phyloP scores from a whole-genome alignment of 2,113 vertebrate genomes.

The Elanoides forficatus region DNA sequence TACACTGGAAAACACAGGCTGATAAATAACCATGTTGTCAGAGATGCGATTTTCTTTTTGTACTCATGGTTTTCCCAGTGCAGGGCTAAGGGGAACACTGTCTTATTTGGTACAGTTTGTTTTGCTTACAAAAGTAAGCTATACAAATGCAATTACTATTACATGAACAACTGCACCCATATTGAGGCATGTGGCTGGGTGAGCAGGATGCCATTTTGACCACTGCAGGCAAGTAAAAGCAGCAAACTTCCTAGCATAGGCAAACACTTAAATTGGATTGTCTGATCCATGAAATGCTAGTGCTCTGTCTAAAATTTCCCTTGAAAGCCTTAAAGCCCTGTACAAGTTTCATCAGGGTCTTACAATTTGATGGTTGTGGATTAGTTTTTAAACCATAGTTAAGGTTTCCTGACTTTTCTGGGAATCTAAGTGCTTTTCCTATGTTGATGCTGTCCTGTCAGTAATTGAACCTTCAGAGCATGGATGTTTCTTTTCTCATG shows the following conservation, averaged over 20 bases:
- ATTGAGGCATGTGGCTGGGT: neutral
- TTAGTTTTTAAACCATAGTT: neutral
- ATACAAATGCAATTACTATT: neutral
- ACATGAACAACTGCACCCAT: neutral
- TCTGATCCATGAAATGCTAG: constrained; percentile 2
- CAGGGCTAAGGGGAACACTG: neutral
- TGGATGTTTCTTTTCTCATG: neutral
- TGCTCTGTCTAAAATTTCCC: constrained; percentile 31
- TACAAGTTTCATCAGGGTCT: neutral
- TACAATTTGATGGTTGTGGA: neutral
- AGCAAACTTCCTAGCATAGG: neutral
- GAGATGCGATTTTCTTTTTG: neutral
- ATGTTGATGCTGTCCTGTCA: neutral
- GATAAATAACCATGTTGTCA: neutral
- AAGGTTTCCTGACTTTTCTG: neutral
- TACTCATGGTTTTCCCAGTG: neutral
- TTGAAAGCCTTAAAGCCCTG: constrained; percentile 14
- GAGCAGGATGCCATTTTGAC: neutral
- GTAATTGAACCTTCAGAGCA: neutral
- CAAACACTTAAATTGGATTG: constrained; percentile 25
- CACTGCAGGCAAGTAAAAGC: neutral
- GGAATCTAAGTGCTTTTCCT: neutral
- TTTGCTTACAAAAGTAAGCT: neutral
- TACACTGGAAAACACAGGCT: neutral
- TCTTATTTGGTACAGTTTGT: neutral